A percentile compares a stretch with the other conserved stretches of the same genome.
These are phyloP conservation scores for Scaptomyza graminum DNA, from an alignment of 1,140 invertebrate genomes.

Conservation along the genomic window DNA sequence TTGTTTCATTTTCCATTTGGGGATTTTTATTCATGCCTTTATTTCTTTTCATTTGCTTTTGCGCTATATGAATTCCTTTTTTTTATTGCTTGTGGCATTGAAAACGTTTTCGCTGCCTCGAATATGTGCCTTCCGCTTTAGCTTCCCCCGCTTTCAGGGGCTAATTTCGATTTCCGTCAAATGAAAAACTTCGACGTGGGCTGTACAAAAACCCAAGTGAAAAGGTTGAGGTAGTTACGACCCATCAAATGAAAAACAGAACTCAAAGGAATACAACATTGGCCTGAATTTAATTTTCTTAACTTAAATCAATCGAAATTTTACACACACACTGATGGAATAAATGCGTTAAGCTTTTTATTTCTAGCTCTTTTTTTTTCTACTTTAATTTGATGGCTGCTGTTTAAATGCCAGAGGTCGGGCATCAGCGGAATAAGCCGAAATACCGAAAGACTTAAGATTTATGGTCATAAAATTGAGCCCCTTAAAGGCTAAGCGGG, in stretches of 20 bases:
- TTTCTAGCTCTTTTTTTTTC: background rate
- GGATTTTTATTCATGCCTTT: background rate
- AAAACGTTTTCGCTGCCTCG: conserved; percentile 7
- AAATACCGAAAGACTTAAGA: conserved; percentile 48
- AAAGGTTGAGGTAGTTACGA: conserved; percentile 69
- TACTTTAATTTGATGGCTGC: conserved; percentile 42
- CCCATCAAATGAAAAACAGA: conserved; percentile 33
- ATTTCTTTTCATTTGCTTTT: conserved; percentile 12
- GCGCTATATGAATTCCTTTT: conserved; percentile 53
- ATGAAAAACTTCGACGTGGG: conserved; percentile 60
- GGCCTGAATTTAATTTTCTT: conserved; percentile 60
- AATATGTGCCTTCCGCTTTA: background rate
- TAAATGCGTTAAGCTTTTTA: conserved; percentile 17
- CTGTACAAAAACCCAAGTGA: conserved; percentile 54
- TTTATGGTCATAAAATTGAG: conserved; percentile 71
- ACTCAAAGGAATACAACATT: conserved; percentile 17
- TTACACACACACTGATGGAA: conserved; percentile 21
- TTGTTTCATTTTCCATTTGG: conserved; percentile 16
- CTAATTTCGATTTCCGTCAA: conserved; percentile 68
- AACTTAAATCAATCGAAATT: conserved; percentile 63
- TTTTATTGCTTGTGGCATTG: conserved; percentile 41
- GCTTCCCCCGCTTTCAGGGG: conserved; percentile 5
- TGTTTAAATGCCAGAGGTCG: conserved; percentile 20
- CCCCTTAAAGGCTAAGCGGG: conserved; percentile 28
- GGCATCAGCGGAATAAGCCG: conserved; percentile 55